Evolutionary conservation across 2,888 invertebrate species (phyloP).

Genomic region (Sicus ferrugineus): DNA sequence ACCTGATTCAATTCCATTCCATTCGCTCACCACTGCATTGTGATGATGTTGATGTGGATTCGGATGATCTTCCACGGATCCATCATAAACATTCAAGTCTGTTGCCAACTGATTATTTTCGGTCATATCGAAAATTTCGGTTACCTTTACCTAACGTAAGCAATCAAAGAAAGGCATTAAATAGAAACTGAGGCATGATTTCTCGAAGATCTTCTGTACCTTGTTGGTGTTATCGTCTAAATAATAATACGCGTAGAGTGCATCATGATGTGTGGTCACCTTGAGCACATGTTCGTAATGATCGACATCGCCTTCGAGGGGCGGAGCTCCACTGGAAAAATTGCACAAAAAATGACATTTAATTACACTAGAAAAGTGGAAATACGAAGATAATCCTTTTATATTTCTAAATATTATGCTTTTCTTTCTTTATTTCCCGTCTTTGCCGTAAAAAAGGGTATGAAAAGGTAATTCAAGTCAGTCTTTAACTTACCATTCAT

Average conservation of each 20-base stretch:
- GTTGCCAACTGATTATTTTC: conserved; percentile 74
- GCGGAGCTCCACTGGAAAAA: conserved; percentile 54
- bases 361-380: not conserved
- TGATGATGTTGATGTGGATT: conserved; percentile 61
- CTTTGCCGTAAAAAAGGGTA: no score
- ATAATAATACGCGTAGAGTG: conserved; percentile 88
- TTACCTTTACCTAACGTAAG: conserved; percentile 75
- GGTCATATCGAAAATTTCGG: conserved; percentile 88
- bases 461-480: no score
- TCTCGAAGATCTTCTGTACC: conserved; percentile 61
- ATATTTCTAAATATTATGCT: no score
- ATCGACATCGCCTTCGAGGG: conserved; percentile 66
- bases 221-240: conserved; percentile 82
- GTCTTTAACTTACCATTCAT: conserved; percentile 57
- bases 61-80: conserved; percentile 60
- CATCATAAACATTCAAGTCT: conserved; percentile 60
- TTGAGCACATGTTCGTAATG: conserved; percentile 76
- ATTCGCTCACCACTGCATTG: conserved; percentile 61
- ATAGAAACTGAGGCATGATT: not conserved
- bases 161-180: not conserved
- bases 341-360: not conserved
- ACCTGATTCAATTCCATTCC: conserved; percentile 65
- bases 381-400: not conserved
- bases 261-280: conserved; percentile 86
- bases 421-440: no score